Evolutionary conservation across 2,113 vertebrate species (phyloP).

Genomic region (Sisor rabdophorus): DNA sequence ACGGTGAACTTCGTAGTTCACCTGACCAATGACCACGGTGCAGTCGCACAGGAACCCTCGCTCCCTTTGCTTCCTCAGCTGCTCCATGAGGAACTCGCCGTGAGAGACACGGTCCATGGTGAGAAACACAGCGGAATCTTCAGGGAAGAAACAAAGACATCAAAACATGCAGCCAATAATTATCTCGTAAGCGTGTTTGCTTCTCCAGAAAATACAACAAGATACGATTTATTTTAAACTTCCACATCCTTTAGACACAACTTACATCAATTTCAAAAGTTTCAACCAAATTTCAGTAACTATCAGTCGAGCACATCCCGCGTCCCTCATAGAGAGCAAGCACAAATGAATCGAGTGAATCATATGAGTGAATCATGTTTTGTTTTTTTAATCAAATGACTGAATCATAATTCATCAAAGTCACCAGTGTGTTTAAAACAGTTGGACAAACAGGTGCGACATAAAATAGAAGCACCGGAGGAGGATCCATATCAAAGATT

Average conservation of each 20-base stretch:
- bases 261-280: neutral
- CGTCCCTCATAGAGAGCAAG: no score
- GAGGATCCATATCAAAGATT: neutral
- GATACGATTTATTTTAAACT: neutral
- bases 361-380: neutral
- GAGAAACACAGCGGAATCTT: neutral
- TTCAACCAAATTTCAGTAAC: neutral
- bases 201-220: neutral
- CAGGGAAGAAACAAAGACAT: neutral
- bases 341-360: neutral
- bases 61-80: constrained; percentile 78
- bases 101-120: constrained; percentile 61
- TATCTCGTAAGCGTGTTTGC: no score
- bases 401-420: neutral
- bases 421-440: neutral
- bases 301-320: neutral
- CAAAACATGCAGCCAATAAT: neutral
- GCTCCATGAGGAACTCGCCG: constrained; percentile 79
- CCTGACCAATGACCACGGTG: constrained; percentile 76
- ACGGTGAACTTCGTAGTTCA: constrained; percentile 80
- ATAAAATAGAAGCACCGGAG: neutral
- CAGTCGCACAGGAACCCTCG: constrained; percentile 83
- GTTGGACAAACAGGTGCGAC: neutral
- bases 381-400: neutral
- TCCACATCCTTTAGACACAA: neutral